Conservation (phyloP, 2,113 vertebrate species). For the Thunnus maccoyii region DNA sequence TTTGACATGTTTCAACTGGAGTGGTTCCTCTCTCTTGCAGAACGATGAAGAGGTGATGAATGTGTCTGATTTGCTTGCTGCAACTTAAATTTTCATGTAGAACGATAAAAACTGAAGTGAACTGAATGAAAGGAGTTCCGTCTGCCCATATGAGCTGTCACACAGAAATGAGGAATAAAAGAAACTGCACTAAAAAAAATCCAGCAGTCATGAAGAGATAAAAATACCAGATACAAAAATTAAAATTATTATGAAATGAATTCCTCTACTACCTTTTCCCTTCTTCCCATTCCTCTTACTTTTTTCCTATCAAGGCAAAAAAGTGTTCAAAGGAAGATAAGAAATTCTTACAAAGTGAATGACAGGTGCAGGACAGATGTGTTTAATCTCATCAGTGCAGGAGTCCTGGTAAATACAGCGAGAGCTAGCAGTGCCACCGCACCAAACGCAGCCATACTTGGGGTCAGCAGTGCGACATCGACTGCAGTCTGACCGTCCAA, state of each 20-base stretch:
- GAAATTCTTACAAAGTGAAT: slow-evolving; percentile 89
- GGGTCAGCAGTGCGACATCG: slow-evolving; percentile 91
- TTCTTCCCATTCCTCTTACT: background rate
- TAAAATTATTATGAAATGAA: background rate
- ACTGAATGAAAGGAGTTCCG: background rate
- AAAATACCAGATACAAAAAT: background rate
- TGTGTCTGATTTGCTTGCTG: background rate
- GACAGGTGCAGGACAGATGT: slow-evolving; percentile 93
- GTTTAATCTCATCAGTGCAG: slow-evolving; percentile 87
- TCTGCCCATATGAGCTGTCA: too few species aligned
- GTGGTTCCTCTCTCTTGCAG: background rate
- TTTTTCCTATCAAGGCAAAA: background rate
- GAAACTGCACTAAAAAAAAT: background rate
- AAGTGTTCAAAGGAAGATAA: background rate
- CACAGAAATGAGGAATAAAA: background rate
- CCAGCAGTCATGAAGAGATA: background rate
- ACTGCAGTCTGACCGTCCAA: slow-evolving; percentile 95
- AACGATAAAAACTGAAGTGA: background rate
- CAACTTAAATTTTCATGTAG: too few species aligned
- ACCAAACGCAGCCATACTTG: slow-evolving; percentile 95
- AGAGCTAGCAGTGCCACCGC: slow-evolving; percentile 83
- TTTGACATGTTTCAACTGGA: background rate
- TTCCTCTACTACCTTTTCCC: background rate
- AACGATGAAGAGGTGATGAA: background rate
- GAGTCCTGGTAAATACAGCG: slow-evolving; percentile 89